Percentiles rank a stretch among this genome's conserved stretches.
Conservation (phyloP, 2,113 vertebrate genomes). For the Chaetodon trifascialis region DNA sequence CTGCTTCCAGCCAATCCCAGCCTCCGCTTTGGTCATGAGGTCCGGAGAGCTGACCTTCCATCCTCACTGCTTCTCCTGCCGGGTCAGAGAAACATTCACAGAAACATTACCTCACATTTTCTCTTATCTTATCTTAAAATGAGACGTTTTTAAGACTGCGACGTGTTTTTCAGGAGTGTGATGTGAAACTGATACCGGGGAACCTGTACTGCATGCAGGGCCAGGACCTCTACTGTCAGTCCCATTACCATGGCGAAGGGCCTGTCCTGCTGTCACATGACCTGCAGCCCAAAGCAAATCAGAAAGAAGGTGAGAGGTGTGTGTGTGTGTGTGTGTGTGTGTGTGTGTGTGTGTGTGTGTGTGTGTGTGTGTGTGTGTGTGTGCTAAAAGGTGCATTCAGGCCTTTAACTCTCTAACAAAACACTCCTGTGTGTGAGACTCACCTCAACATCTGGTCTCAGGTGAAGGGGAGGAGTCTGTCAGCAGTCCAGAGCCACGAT, state of each 20-base stretch:
- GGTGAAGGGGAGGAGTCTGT: constrained; percentile 78
- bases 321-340: neutral
- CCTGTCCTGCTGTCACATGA: neutral
- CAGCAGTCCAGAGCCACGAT: constrained; percentile 76
- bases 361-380: too few relatives aligned
- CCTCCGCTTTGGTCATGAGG: constrained; percentile 82
- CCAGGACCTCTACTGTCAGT: constrained; percentile 74
- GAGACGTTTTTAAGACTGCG: neutral
- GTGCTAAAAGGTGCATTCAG: neutral
- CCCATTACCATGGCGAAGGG: constrained; percentile 63
- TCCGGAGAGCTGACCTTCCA: constrained; percentile 80
- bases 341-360: too few relatives aligned
- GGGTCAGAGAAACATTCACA: constrained; percentile 52
- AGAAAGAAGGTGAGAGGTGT: constrained; percentile 52
- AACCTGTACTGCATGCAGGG: constrained; percentile 79
- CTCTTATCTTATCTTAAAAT: neutral
- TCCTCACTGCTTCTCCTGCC: constrained; percentile 83
- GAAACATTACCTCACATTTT: too few relatives aligned
- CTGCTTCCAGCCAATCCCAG: constrained; percentile 82
- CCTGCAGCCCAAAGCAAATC: neutral
- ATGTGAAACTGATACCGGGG: constrained; percentile 72
- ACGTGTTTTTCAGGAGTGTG: constrained; percentile 74
- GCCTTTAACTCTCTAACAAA: neutral
- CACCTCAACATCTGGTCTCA: constrained; percentile 34
- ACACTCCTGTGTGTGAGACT: neutral